Conservation (phyloP, 1,140 invertebrate species). For the Caenorhabditis remanei region DNA sequence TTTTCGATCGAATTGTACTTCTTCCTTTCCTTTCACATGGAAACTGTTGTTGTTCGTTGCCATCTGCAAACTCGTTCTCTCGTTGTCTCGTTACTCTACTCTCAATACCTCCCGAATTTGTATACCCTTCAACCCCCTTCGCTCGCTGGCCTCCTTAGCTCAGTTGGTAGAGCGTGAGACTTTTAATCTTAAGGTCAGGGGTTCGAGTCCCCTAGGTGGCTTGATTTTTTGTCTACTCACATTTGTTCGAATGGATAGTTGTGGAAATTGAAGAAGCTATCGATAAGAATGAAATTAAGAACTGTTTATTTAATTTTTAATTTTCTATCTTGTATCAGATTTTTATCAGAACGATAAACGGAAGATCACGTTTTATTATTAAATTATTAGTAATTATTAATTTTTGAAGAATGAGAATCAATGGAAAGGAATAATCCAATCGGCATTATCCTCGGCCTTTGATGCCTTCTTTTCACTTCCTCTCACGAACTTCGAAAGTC, state of each 20-base stretch:
- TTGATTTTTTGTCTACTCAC: constrained; percentile 26
- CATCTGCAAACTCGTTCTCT: constrained; percentile 11
- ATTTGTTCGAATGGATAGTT: background rate
- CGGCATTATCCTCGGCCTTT: constrained; percentile 51
- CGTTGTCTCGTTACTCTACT: background rate
- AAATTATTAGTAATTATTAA: constrained; percentile 54
- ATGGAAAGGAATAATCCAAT: constrained; percentile 60
- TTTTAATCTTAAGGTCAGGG: constrained; percentile 42
- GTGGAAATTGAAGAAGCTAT: background rate
- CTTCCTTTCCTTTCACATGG: constrained; percentile 48
- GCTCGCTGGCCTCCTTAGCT: constrained; percentile 22
- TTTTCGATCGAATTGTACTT: constrained; percentile 50
- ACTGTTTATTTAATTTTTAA: background rate
- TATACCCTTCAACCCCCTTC: background rate
- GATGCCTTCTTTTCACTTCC: constrained; percentile 50
- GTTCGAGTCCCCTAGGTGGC: constrained; percentile 48
- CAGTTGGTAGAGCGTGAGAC: constrained; percentile 33
- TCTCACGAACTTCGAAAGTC: constrained; percentile 57
- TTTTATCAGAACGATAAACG: background rate
- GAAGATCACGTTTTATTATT: background rate
- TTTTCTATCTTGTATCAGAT: background rate
- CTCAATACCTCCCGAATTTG: background rate
- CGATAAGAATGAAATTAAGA: constrained; percentile 7
- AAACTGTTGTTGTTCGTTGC: constrained; percentile 23
- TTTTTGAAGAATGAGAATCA: background rate